Base-by-base conservation (phyloP, 23 tunicate species). In the Styela clava region DNA sequence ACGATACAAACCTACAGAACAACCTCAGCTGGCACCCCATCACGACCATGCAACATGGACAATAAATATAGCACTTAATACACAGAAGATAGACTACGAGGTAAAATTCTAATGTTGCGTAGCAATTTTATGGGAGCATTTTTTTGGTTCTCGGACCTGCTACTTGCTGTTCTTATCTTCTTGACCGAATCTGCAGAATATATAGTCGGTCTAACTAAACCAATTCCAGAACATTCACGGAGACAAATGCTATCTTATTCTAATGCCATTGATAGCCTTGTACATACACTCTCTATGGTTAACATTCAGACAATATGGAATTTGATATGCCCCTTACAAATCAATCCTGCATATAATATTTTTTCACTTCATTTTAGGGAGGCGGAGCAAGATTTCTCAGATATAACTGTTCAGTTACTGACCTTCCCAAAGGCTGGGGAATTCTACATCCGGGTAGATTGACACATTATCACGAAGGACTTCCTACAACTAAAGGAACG, bases 1-100 rank as follows among this genome's bases (percentile, higher is more conserved):
- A 5, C 81, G 99, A 16, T 95, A 95, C 86, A 86, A 83, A 69
- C 99, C 99, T 0, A 70, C 51, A 25, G 99, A 95, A 74, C 99
- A 95, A 73, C 85, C 95, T 1, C 83, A 74, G 64, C 81, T 95
- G 61, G 86, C 96, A 1, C 99, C 99, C 3, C 99, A 95, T 63
- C 99, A 95, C 82, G 99, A 95, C 70, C 85, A 96, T 24, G 83
- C 92, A 18, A 95, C 99, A 0, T 95, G 99, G 99, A 95, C 99
- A 32, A 85, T 95, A 86, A 90, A 95, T 69, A 85, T 95, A 2
- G 99, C 99, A 18, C 79, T 95, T 2, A 95, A 95, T 62, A 32
- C 82, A 22, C 87, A 83, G 31, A 87, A 82, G 1, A 74, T 37
- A 2, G 95, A 94, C 68, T 95, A 83, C 79, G 99, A 95, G 88